Base-by-base conservation (phyloP, 2,797 vertebrate genomes). In the Gadopsis bispinosus region DNA sequence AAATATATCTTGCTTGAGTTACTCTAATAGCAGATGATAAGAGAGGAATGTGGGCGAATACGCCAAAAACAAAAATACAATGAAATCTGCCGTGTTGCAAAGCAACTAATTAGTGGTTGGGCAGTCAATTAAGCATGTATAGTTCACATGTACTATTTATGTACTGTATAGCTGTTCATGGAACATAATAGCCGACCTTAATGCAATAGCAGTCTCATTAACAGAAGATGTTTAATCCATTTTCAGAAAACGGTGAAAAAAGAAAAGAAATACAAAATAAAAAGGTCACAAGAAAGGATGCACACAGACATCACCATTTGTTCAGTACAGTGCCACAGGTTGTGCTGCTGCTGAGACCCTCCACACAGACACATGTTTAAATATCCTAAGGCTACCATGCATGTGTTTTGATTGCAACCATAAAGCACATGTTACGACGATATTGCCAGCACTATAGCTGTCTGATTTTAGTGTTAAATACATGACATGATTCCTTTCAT, bases 401-500 rank as follows among this genome's bases (percentile, higher is more conserved):
- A 41, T 79, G 48, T 72, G 61, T 78, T 84, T 63, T 73, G 58
- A 88, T 77, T 75, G 55, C 73, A 60, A 59, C 53, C 50, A 80
- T 83, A 80, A 88, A 81, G 55, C 77, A 86, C 55, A 68, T 73
- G 83, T 62, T 67, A 5, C 64, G 66, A 62, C 69, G 22, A 79
- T 80, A 73, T 31, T 81, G 55, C 69, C 72, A 68, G 39, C 51
- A 39, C 39, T 72, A 26, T 77, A 84, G 69, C 62, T 55, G 79
- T 83, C 79, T 22, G 54, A 54, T 83, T 80, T 83, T 80, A 77
- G 60, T 65, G 67, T 64, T 65, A 73, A 83, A 86, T 64, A 14
- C 33, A 62, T 60, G 29, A 82, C 48, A 81, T 63, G 70, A 75
- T 69, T 60, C 31, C 69, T 82, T 79, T 86, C 65, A 81, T 80